phyloP scores from a whole-genome alignment of 2,888 invertebrate species.

The Pheosia tremula region DNA sequence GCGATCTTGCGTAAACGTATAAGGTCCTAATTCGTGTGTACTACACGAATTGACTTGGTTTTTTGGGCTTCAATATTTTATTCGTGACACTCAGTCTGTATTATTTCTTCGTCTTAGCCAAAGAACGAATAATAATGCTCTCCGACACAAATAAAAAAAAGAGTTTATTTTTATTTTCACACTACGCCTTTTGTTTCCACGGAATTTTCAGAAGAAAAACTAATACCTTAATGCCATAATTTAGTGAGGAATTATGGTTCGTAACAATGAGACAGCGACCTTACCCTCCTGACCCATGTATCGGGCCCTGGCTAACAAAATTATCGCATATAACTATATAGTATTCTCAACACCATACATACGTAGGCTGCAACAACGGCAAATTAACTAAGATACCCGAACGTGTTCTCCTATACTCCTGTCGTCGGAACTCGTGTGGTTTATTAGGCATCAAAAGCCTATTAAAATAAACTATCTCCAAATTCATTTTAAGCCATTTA shows the following conservation, averaged over 20 bases:
- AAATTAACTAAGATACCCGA: slow-evolving; percentile 3
- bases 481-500: too few relatives aligned
- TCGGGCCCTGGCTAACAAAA: slow-evolving; percentile 12
- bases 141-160: too few relatives aligned
- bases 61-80: too few relatives aligned
- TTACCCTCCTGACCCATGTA: slow-evolving; percentile 6
- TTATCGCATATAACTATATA: slow-evolving; percentile 13
- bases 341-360: slow-evolving; percentile 6
- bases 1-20: too few relatives aligned
- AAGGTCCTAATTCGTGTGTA: too few relatives aligned
- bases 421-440: background rate
- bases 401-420: background rate
- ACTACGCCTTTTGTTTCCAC: background rate
- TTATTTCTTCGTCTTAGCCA: too few relatives aligned
- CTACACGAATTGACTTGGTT: too few relatives aligned
- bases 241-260: background rate
- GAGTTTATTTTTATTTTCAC: too few relatives aligned
- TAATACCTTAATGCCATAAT: background rate
- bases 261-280: slow-evolving; percentile 5
- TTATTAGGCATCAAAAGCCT: slow-evolving; percentile 10
- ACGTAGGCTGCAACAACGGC: background rate
- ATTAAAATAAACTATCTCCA: background rate
- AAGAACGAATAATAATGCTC: too few relatives aligned
- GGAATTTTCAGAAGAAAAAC: background rate
- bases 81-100: too few relatives aligned